Percentiles rank a stretch among this genome's conserved stretches.
phyloP scores from a whole-genome alignment of 2,113 vertebrate species.

The Takifugu flavidus region DNA sequence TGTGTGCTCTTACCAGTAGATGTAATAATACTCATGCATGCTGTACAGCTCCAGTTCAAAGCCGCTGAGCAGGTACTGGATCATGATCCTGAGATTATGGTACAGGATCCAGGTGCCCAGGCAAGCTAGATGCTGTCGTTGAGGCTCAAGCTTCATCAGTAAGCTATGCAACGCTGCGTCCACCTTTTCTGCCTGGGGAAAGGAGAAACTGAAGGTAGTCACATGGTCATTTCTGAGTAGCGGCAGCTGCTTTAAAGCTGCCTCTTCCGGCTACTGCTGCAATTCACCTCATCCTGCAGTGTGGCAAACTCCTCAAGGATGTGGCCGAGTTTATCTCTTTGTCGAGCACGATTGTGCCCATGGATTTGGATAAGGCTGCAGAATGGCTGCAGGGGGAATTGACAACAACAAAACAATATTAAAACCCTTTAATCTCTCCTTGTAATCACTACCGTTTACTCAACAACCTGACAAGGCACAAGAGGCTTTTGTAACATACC shows the following conservation, averaged over 20 bases:
- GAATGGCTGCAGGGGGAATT: slow-evolving; percentile 82
- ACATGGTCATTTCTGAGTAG: background rate
- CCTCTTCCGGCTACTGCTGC: background rate
- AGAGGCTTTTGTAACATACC: slow-evolving; percentile 70
- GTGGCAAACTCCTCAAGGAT: slow-evolving; percentile 98
- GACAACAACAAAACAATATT: background rate
- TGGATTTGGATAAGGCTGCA: slow-evolving; percentile 98
- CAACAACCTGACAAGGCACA: background rate
- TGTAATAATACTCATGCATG: slow-evolving; percentile 99
- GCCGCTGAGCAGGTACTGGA: slow-evolving; percentile 97
- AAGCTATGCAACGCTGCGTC: slow-evolving; percentile 94
- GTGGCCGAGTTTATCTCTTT: slow-evolving; percentile 97
- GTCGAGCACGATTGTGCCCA: slow-evolving; percentile 95
- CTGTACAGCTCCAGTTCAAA: slow-evolving; percentile 98
- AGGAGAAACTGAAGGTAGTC: slow-evolving; percentile 34
- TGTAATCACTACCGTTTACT: background rate
- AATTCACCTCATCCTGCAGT: slow-evolving; percentile 95
- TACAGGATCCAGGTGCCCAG: slow-evolving; percentile 98
- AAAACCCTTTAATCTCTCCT: background rate
- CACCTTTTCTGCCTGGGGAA: slow-evolving; percentile 92
- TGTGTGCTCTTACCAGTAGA: slow-evolving; percentile 85
- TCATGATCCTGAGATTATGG: slow-evolving; percentile 97
- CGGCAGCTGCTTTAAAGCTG: background rate
- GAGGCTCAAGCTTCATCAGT: slow-evolving; percentile 95
- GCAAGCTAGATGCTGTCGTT: slow-evolving; percentile 94